Base-by-base conservation (phyloP, 2,797 vertebrate species). In the Pseudocheirus occidentalis region DNA sequence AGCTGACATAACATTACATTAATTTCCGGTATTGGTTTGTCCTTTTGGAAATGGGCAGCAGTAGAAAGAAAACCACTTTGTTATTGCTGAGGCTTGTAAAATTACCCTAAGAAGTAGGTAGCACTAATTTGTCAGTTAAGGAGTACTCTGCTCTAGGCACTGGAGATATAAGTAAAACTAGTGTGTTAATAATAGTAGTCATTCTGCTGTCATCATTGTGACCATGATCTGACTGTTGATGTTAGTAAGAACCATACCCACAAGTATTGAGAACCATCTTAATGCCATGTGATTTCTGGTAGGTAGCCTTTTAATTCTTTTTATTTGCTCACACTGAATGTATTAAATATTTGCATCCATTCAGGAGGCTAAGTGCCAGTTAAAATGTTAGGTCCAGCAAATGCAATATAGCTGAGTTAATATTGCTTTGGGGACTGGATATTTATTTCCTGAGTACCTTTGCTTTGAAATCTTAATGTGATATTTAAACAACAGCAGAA, bases 401-500 rank as follows among this genome's bases (percentile, higher is more conserved):
- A 9, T 55, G 5, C 31, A 28, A 40, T 54, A 46, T 56, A 53
- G 29, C n/a, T 59, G 90, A 89, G n/a, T 46, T 93, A 92, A 55
- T 46, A 90, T 93, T 58, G 50, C 34, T 89, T 5, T n/a, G 10
- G 92, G 55, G n/a, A 94, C 24, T 73, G 56, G 55, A 91, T 90
- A 24, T 28, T 57, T 90, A 40, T 90, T 93, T 91, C 18, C n/a
- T 93, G 90, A 66, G 55, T 93, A 16, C 92, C 91, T 93, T 95
- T 62, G 29, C 90, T 97, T 95, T 93, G 24, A 62, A 91, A n/a
- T 89, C 90, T 93, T 94, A 66, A 11, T 90, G 52, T 95, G 93
- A 94, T 53, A 91, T n/a, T 93, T 28, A 94, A 95, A 94, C 94
- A 90, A 14, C 90, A 93, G 21, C 52, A 94, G n/a, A 55, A 55